phyloP scores from a whole-genome alignment of 2,113 vertebrate genomes.

The Lutjanus erythropterus region DNA sequence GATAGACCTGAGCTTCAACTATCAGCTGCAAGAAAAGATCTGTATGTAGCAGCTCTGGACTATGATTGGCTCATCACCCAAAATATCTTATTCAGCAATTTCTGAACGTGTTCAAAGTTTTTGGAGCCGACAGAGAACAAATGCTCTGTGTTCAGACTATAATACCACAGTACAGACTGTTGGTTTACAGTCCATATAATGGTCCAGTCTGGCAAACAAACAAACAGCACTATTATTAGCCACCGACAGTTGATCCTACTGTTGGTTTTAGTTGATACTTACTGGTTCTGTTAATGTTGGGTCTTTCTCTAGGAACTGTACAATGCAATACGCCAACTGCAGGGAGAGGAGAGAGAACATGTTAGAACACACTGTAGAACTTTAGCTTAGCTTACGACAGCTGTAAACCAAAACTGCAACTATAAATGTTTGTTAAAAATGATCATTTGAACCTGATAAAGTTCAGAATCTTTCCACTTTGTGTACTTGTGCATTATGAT shows the following conservation, averaged over 20 bases:
- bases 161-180: too few relatives aligned
- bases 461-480: too few relatives aligned
- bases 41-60: background rate
- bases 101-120: too few relatives aligned
- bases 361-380: background rate
- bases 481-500: too few relatives aligned
- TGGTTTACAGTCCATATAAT: background rate
- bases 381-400: background rate
- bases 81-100: background rate
- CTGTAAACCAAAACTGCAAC: background rate
- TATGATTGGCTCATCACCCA: background rate
- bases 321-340: conserved; percentile 99
- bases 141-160: background rate
- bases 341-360: conserved; percentile 36
- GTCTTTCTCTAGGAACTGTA: conserved; percentile 99
- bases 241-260: background rate
- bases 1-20: background rate
- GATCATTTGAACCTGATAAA: background rate
- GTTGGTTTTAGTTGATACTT: conserved; percentile 67
- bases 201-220: background rate
- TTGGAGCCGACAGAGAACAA: too few relatives aligned
- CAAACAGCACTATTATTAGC: background rate
- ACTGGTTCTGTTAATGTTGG: conserved; percentile 99
- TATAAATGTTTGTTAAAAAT: background rate
- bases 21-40: background rate